Base-by-base conservation (phyloP, 2,113 vertebrate species). In the Hystrix brachyura region DNA sequence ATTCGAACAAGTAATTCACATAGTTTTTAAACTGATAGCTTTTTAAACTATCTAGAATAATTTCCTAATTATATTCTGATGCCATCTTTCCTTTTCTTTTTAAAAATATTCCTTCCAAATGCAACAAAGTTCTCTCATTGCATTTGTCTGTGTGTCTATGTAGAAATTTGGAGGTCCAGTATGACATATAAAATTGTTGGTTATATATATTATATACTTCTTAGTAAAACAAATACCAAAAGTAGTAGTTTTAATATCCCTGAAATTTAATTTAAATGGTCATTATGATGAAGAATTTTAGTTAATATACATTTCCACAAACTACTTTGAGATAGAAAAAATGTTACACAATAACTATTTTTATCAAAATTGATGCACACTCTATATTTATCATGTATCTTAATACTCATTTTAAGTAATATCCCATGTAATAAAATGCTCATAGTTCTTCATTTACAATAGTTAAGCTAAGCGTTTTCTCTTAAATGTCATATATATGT, bases 161-260 rank as follows among this genome's bases (percentile, higher is more conserved):
- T 6, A 11, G 25, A 18, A 82, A 59, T 87, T 64, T 74, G 34
- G 60, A 82, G 91, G 87, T 59, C 15, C 69, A 46, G 21, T 13
- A 71, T 23, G 18, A 34, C 29, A 64, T 72, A 82, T n/a, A 67
- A 34, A 86, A 55, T 53, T 23, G 60, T n/a, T 53, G 46, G 34
- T 48, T 76, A 60, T 51, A 46, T 19, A 53, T 60, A 86, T 76
- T 43, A 85, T 25, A 62, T 15, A 86, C 10, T 59, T 29, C 7
- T 76, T 94, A 90, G 62, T 69, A 92, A 87, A 80, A 90, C 32
- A 76, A 92, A 87, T 15, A 78, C 29, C 23, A 93, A 87, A 87
- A 55, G 59, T 67, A 7, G 29, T 92, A 76, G 27, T 59, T 79
- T 92, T 9, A 69, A 57, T 67, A 72, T 32, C 15, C 10, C 11